A percentile compares a stretch with the other conserved stretches of the same genome.
Evolutionary conservation across 1,140 invertebrate genomes (phyloP).

Genomic region (Zophobas morio): DNA sequence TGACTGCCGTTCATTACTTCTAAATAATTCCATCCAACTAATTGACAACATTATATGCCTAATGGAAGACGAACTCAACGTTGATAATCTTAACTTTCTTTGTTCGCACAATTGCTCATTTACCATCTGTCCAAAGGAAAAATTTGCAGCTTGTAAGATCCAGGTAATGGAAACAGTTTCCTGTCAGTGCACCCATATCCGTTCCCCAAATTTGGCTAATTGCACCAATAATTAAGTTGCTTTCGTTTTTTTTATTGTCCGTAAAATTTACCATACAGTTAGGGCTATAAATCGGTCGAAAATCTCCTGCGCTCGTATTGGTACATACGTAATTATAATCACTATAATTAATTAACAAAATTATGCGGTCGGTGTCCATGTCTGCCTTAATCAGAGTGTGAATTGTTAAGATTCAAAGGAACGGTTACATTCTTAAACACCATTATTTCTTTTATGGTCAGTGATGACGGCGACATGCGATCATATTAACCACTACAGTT

Average conservation of each 20-base stretch:
- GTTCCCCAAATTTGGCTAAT: background rate
- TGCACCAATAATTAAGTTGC: background rate
- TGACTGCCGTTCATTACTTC: background rate
- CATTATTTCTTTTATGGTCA: slow-evolving; percentile 50
- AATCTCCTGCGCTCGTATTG: background rate
- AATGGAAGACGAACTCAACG: background rate
- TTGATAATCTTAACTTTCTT: background rate
- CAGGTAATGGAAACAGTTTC: background rate
- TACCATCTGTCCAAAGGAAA: slow-evolving; percentile 9
- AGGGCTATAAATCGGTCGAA: slow-evolving; percentile 3
- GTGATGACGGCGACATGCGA: slow-evolving; percentile 33
- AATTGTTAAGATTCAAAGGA: slow-evolving; percentile 57
- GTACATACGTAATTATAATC: slow-evolving; percentile 17
- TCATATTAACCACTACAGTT: slow-evolving; percentile 12
- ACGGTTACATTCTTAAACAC: slow-evolving; percentile 34
- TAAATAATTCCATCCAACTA: background rate
- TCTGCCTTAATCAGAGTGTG: slow-evolving; percentile 56
- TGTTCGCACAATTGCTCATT: background rate
- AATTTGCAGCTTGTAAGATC: slow-evolving; percentile 3
- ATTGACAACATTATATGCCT: background rate
- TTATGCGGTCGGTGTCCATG: slow-evolving; percentile 43
- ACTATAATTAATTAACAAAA: slow-evolving; percentile 47
- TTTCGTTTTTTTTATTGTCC: slow-evolving; percentile 7
- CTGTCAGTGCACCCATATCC: background rate
- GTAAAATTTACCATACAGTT: background rate